Evolutionary conservation across 2,797 vertebrate species (phyloP), one percentile per base, ranked within the genome.

Genomic region (Esox lucius): DNA sequence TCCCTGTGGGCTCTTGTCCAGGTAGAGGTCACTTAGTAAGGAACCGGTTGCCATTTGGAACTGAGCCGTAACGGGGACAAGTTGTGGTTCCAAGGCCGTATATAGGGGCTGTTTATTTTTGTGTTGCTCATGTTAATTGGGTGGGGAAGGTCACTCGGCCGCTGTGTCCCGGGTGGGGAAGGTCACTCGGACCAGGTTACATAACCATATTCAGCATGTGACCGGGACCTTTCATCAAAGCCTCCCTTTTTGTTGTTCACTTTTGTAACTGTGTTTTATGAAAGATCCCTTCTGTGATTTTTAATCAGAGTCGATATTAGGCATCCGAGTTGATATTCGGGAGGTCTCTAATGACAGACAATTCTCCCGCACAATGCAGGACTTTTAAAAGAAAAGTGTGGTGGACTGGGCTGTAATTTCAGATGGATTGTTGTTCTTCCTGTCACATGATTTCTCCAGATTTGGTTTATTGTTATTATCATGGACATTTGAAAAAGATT

Each of bases 281-380:
- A 35, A 35, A 5, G 48, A 35, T 59, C 33, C 59, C 71, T 35
- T 56, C 78, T 42, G 82, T 69, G 13, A 42, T 78, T 79, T 78
- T 76, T 71, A 67, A 17, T 28, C 35, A 56, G 11, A 69, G 17
- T 70, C 48, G 46, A 70, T 48, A 28, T 69, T 12, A 5, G 22
- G 53, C n/a, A n/a, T n/a, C n/a, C n/a, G n/a, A n/a, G n/a, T n/a
- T n/a, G n/a, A n/a, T n/a, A n/a, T n/a, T n/a, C n/a, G n/a, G n/a
- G 22, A 59, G n/a, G 8, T 7, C 8, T 59, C 19, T 22, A 24
- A 24, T 59, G 1, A 24, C 9, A 59, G n/a, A 7, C 53, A n/a
- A 8, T 8, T 56, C 9, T 59, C 8, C n/a, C 56, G n/a, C 19
- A 19, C n/a, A 19, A 2, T 16, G 49, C 49, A 51, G 16, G 16